These are phyloP conservation scores for Epistrophella euchroma DNA, from an alignment of 2,888 invertebrate species.

Conservation along the genomic window DNA sequence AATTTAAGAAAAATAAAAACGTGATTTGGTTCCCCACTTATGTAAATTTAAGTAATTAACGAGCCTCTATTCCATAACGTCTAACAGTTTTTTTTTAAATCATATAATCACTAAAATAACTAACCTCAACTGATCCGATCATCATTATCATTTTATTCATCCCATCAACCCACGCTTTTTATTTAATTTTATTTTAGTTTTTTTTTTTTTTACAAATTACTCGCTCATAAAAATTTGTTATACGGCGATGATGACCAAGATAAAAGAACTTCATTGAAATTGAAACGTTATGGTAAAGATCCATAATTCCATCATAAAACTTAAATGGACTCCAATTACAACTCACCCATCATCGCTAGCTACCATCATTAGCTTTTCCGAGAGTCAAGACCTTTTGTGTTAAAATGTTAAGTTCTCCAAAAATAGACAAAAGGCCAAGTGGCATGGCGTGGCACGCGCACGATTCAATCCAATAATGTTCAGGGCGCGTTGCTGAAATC, in stretches of 20 bases:
- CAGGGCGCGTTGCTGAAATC: slow-evolving; percentile 47
- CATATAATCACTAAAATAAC: slow-evolving; percentile 2
- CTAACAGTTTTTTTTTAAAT: slow-evolving; percentile 8
- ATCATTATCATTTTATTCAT: slow-evolving; percentile 9
- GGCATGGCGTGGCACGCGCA: slow-evolving; percentile 42
- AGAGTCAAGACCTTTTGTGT: slow-evolving; percentile 25
- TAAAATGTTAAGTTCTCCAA: slow-evolving; percentile 11
- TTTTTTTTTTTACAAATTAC: slow-evolving; percentile 10
- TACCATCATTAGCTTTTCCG: slow-evolving; percentile 18
- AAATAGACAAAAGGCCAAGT: slow-evolving; percentile 38
- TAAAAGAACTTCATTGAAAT: slow-evolving; percentile 31
- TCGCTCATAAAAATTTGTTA: slow-evolving; percentile 20
- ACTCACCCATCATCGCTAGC: slow-evolving; percentile 32
- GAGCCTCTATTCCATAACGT: neutral
- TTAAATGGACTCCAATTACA: slow-evolving; percentile 58
- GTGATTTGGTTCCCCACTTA: neutral
- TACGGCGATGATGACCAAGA: slow-evolving; percentile 9
- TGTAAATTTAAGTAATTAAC: neutral
- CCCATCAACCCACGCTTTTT: neutral
- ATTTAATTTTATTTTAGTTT: neutral
- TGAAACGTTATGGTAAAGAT: slow-evolving; percentile 17
- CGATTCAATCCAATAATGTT: slow-evolving; percentile 23
- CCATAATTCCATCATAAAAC: slow-evolving; percentile 46
- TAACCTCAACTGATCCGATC: slow-evolving; percentile 28
- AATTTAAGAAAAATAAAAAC: neutral